Percentiles rank a stretch among this genome's conserved stretches.
These are phyloP conservation scores for Amyelois transitella DNA, from an alignment of 1,140 invertebrate genomes.

Conservation along the genomic window DNA sequence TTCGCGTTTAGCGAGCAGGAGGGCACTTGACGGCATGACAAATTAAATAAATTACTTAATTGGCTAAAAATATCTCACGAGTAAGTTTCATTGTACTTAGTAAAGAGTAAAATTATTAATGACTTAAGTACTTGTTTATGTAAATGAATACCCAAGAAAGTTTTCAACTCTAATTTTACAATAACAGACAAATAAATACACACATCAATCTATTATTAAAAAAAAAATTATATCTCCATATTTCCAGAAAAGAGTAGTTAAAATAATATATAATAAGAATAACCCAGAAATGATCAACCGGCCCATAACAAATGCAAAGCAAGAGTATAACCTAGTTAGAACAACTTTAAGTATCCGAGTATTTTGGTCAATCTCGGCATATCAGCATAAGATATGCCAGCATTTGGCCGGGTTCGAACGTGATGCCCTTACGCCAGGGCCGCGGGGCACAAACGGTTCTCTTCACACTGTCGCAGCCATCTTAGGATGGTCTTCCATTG, in stretches of 20 bases:
- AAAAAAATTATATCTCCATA: no score
- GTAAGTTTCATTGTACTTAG: background rate
- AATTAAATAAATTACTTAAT: background rate
- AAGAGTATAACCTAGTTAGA: background rate
- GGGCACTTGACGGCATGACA: background rate
- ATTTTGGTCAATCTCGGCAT: background rate
- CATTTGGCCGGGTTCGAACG: background rate
- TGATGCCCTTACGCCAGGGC: background rate
- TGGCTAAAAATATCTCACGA: background rate
- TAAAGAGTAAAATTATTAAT: background rate
- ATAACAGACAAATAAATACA: no score
- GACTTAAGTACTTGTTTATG: background rate
- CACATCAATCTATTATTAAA: no score
- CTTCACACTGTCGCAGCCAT: background rate
- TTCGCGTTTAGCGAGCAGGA: background rate
- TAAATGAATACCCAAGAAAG: no score
- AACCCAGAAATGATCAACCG: no score
- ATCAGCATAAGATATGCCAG: background rate
- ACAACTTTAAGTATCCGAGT: background rate
- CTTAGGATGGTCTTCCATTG: background rate
- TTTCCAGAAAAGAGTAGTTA: no score
- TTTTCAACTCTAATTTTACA: no score
- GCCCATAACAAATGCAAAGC: background rate
- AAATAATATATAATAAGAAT: no score
- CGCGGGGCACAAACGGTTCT: background rate